A percentile compares a stretch with the other conserved stretches of the same genome.
Conservation (phyloP, 2,113 vertebrate species). For the Desmodus rotundus region DNA sequence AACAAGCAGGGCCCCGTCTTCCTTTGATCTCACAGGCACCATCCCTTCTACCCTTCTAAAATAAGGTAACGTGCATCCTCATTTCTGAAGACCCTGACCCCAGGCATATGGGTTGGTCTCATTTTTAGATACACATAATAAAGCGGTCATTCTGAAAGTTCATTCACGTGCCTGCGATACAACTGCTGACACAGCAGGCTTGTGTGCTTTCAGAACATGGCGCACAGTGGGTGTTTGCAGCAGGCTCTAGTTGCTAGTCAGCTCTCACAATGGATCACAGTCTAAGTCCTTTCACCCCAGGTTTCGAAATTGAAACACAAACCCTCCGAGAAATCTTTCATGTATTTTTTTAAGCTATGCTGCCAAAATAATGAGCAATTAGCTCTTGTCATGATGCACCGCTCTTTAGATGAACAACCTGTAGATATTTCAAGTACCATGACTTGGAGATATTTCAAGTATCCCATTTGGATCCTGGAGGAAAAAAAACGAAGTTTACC, state of each 20-base stretch:
- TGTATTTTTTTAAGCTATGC: conserved; percentile 58
- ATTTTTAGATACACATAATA: conserved; percentile 74
- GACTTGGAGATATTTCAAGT: conserved; percentile 70
- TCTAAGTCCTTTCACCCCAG: conserved; percentile 62
- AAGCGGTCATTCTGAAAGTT: conserved; percentile 68
- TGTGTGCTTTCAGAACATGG: conserved; percentile 65
- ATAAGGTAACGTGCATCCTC: conserved; percentile 35
- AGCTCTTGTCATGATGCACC: conserved; percentile 63
- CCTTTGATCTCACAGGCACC: conserved; percentile 58
- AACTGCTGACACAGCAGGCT: conserved; percentile 64
- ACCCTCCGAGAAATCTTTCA: conserved; percentile 60
- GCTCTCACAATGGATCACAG: conserved; percentile 71
- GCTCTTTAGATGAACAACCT: conserved; percentile 68
- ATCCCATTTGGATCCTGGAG: conserved; percentile 58
- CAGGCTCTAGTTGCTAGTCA: conserved; percentile 59
- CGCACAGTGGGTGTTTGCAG: conserved; percentile 65
- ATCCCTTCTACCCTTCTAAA: conserved; percentile 39
- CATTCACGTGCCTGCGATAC: conserved; percentile 65
- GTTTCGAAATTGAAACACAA: conserved; percentile 64
- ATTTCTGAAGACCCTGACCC: conserved; percentile 47
- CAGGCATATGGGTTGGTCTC: conserved; percentile 57
- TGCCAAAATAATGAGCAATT: conserved; percentile 74
- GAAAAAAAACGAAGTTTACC: conserved; percentile 53
- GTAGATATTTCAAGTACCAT: conserved; percentile 67
- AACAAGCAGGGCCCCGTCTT: conserved; percentile 34